These are phyloP conservation scores for Drosophila malerkotliana DNA, from an alignment of 1,140 invertebrate species.

Conservation along the genomic window DNA sequence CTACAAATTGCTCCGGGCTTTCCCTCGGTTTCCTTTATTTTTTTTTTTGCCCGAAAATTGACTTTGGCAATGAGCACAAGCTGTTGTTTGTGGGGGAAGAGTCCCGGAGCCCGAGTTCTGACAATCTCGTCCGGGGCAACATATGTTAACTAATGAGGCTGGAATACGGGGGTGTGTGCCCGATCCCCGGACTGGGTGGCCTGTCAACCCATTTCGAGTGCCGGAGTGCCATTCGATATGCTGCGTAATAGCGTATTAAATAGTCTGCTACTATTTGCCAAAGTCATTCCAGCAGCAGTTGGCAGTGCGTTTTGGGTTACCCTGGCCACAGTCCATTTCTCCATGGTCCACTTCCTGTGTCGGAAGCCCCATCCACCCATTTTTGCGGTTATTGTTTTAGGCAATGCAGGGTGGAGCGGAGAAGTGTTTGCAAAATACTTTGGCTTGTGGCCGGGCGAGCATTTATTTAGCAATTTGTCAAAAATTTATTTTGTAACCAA, in stretches of 20 bases:
- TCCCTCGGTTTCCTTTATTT: not conserved
- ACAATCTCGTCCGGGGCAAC: constrained; percentile 54
- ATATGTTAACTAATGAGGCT: constrained; percentile 81
- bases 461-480: constrained; percentile 83
- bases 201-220: constrained; percentile 57
- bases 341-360: not conserved
- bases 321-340: constrained; percentile 26
- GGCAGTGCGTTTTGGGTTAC: constrained; percentile 72
- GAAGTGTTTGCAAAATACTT: constrained; percentile 58
- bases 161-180: constrained; percentile 8
- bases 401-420: not conserved
- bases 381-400: constrained; percentile 64
- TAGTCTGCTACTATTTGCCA: constrained; percentile 81
- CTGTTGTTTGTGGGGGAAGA: constrained; percentile 63
- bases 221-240: constrained; percentile 75
- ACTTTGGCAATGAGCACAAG: constrained; percentile 80
- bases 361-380: not conserved
- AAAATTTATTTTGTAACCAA: constrained; percentile 81
- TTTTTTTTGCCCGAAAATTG: constrained; percentile 71
- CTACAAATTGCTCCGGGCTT: constrained; percentile 58
- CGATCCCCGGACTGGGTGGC: constrained; percentile 5
- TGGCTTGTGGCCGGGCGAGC: constrained; percentile 33
- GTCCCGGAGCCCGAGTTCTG: constrained; percentile 24
- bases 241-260: constrained; percentile 81
- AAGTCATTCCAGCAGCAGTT: constrained; percentile 66